phyloP scores from a whole-genome alignment of 37 sponge, comb jelly and placozoan species.

The Crambe crambe region DNA sequence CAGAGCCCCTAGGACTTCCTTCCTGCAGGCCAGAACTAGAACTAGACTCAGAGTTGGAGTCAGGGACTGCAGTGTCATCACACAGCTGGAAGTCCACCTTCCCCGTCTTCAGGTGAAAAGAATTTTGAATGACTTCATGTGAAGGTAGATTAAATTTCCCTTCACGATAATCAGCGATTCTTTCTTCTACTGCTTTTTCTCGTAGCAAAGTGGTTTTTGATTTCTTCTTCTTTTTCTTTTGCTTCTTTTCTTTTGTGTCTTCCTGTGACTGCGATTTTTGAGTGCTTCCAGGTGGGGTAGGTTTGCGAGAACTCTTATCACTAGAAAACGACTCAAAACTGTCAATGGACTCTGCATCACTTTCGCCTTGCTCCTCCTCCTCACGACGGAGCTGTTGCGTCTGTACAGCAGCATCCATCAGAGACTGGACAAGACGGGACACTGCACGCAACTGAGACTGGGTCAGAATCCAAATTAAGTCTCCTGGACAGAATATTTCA shows the following conservation, averaged over 20 bases:
- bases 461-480: constrained; percentile 78
- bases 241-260: constrained; percentile 1
- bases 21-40: neutral
- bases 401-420: constrained; percentile 58
- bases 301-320: neutral
- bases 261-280: too few relatives aligned
- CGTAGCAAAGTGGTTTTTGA: neutral
- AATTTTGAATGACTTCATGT: constrained; percentile 73
- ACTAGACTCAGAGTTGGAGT: neutral
- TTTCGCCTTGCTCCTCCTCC: neutral
- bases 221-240: neutral
- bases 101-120: constrained; percentile 64
- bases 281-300: neutral
- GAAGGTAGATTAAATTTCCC: constrained; percentile 51
- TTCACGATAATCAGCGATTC: constrained; percentile 46
- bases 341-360: neutral
- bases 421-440: constrained; percentile 67
- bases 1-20: neutral
- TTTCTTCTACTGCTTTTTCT: constrained; percentile 4
- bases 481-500: constrained; percentile 21
- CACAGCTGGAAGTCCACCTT: constrained; percentile 82
- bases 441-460: constrained; percentile 74
- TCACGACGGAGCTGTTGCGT: constrained; percentile 28
- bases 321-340: constrained; percentile 8
- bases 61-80: constrained; percentile 33